Conservation (phyloP, 2,888 invertebrate genomes). For the Lysandra coridon region DNA sequence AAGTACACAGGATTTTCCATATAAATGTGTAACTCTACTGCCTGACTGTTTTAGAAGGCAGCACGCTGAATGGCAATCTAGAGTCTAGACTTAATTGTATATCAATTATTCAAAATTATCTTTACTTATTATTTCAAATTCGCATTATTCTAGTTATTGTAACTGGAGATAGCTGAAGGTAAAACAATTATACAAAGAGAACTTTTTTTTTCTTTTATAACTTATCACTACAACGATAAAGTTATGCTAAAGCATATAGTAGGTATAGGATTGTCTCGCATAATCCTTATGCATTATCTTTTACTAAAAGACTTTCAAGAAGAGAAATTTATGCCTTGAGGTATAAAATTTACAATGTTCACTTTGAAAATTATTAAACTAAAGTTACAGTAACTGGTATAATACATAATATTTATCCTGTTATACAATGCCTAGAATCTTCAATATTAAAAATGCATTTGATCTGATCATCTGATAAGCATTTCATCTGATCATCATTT, state of each 20-base stretch:
- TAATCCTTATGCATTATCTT: too few species aligned
- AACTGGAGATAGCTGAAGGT: background rate
- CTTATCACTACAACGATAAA: too few species aligned
- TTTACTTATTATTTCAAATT: slow-evolving; percentile 15
- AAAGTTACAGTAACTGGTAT: slow-evolving; percentile 3
- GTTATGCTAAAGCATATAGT: too few species aligned
- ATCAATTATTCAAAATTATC: slow-evolving; percentile 22
- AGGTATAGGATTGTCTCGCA: background rate
- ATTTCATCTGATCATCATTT: background rate
- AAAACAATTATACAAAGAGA: background rate
- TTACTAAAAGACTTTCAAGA: too few species aligned
- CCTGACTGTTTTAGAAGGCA: too few species aligned
- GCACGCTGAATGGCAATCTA: too few species aligned
- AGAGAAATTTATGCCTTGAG: too few species aligned
- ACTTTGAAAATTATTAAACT: too few species aligned
- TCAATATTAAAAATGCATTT: background rate
- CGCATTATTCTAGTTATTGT: slow-evolving; percentile 5
- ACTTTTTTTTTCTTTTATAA: too few species aligned
- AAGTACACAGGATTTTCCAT: too few species aligned
- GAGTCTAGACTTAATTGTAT: background rate
- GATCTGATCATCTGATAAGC: background rate
- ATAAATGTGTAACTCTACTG: too few species aligned
- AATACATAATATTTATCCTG: background rate
- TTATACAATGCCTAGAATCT: slow-evolving; percentile 7
- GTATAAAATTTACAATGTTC: too few species aligned